phyloP scores from a whole-genome alignment of 2,888 invertebrate species.

The Nesidiocoris tenuis region DNA sequence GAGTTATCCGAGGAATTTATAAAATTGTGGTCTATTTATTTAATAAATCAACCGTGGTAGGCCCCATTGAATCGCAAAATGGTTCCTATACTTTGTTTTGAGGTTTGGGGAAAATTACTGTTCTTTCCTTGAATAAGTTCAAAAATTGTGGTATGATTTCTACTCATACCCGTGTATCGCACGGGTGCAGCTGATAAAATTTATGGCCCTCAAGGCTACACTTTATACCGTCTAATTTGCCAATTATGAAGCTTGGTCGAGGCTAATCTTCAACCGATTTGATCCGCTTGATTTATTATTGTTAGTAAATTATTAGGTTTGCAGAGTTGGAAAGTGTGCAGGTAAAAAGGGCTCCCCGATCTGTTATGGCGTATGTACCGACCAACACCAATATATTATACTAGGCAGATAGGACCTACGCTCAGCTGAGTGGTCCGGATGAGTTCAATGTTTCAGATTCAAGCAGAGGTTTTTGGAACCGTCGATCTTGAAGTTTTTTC shows the following conservation, averaged over 20 bases:
- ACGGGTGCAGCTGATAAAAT: constrained; percentile 23
- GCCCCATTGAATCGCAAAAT: no score
- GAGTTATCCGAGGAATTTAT: no score
- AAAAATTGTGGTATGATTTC: no score
- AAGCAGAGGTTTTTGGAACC: constrained; percentile 25
- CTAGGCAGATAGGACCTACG: neutral
- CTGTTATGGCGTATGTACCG: no score
- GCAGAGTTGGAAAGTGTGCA: constrained; percentile 16
- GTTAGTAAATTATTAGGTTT: constrained; percentile 35
- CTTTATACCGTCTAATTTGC: constrained; percentile 35
- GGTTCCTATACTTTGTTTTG: no score
- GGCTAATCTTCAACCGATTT: constrained; percentile 1
- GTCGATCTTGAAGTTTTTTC: constrained; percentile 25
- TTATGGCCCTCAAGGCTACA: constrained; percentile 15
- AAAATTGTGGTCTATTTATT: no score
- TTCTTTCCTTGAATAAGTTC: no score
- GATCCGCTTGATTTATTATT: constrained; percentile 40
- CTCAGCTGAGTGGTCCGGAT: constrained; percentile 32
- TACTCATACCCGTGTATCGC: constrained; percentile 2
- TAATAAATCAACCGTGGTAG: no score
- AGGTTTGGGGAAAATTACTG: no score
- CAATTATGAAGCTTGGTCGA: constrained; percentile 31
- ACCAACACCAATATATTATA: no score
- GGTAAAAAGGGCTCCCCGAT: constrained; percentile 15
- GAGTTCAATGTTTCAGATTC: constrained; percentile 19